Conservation (phyloP, 2,888 invertebrate genomes). For the Drepanosiphum platanoidis region DNA sequence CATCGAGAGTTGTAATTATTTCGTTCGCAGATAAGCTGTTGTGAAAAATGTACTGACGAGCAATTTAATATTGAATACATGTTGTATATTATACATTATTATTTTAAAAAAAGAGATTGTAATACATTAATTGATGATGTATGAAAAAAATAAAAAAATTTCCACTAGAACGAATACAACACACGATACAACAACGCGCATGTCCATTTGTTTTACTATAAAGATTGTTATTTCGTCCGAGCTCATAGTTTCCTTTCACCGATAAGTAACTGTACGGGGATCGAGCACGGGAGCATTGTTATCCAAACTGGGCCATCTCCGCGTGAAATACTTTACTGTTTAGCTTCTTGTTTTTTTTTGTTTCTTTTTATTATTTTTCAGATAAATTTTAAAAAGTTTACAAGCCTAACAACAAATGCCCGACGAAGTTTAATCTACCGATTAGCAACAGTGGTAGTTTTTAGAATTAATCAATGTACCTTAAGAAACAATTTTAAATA, state of each 20-base stretch:
- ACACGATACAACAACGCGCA: slow-evolving; percentile 37
- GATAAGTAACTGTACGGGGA: slow-evolving; percentile 53
- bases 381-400: neutral
- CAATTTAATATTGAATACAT: slow-evolving; percentile 45
- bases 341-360: slow-evolving; percentile 1
- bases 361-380: slow-evolving; percentile 4
- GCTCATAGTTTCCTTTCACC: slow-evolving; percentile 58
- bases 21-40: slow-evolving; percentile 51
- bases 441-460: too few species aligned
- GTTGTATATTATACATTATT: neutral
- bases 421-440: neutral
- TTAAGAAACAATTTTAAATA: neutral
- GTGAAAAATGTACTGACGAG: slow-evolving; percentile 51
- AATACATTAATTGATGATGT: slow-evolving; percentile 27
- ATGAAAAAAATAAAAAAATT: slow-evolving; percentile 32
- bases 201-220: slow-evolving; percentile 55
- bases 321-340: slow-evolving; percentile 42
- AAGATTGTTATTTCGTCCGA: slow-evolving; percentile 52
- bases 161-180: slow-evolving; percentile 42
- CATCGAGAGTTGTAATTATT: slow-evolving; percentile 41
- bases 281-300: slow-evolving; percentile 44
- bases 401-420: neutral
- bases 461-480: neutral
- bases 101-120: slow-evolving; percentile 40
- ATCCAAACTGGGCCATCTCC: slow-evolving; percentile 62